Evolutionary conservation across 1,140 invertebrate genomes (phyloP).

Genomic region (Phortica variegata): DNA sequence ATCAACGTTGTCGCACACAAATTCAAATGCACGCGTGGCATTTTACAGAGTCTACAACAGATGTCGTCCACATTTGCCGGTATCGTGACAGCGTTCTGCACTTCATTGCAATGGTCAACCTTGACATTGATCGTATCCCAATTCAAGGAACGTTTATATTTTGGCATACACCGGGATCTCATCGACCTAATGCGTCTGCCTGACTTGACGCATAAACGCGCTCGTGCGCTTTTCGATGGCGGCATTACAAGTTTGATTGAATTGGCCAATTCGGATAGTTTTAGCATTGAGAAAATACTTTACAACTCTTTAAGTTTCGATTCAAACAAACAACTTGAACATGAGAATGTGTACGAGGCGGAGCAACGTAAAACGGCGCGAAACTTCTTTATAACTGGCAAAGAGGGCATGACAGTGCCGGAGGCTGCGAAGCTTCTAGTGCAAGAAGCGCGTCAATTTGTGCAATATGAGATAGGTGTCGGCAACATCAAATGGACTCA

Average conservation of each 20-base stretch:
- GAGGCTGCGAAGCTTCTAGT: conserved; percentile 82
- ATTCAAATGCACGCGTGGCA: conserved; percentile 83
- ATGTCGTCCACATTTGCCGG: conserved; percentile 95
- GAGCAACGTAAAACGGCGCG: conserved; percentile 68
- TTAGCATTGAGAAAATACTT: conserved; percentile 75
- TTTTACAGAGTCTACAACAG: conserved; percentile 90
- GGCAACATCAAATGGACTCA: conserved; percentile 63
- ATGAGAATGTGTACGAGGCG: conserved; percentile 69
- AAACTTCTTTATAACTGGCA: conserved; percentile 81
- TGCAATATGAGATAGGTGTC: conserved; percentile 66
- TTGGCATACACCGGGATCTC: conserved; percentile 90
- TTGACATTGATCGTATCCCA: conserved; percentile 86
- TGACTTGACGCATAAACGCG: conserved; percentile 80
- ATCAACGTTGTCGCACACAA: conserved; percentile 76
- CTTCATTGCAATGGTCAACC: conserved; percentile 88
- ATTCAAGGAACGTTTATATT: conserved; percentile 91
- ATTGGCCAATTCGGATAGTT: conserved; percentile 72
- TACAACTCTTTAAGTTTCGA: conserved; percentile 80
- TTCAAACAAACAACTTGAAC: conserved; percentile 72
- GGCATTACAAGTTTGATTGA: conserved; percentile 78
- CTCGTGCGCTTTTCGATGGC: conserved; percentile 79
- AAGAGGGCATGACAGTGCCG: conserved; percentile 73
- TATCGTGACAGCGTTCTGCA: conserved; percentile 86
- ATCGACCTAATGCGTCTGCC: conserved; percentile 87
- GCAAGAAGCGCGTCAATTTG: conserved; percentile 72